Base-by-base conservation (phyloP, 2,797 vertebrate species). In the Fistularia commersonii region DNA sequence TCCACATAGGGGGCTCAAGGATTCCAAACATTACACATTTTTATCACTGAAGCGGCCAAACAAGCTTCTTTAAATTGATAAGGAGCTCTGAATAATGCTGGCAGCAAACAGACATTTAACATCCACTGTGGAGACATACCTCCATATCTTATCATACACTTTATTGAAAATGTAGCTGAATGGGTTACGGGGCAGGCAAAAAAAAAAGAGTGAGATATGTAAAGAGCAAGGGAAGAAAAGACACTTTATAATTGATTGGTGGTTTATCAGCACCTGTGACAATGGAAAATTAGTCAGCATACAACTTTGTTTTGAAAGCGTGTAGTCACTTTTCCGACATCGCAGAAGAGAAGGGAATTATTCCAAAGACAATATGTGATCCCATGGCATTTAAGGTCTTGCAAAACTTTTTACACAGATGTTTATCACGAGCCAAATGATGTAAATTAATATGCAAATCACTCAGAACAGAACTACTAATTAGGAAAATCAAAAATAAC, bases 21-120 rank as follows among this genome's bases (percentile, higher is more conserved):
- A 74, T 60, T 74, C 48, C 46, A 56, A 56, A 74, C 68, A 55
- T 74, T 64, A 49, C 32, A 10, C 46, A 38, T 40, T 62, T 69
- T 76, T 58, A 80, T 75, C 74, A 32, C 23, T 31, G 49, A 65
- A 72, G 45, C 58, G 69, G 69, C 53, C 49, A 57, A 76, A 69
- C 78, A 74, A 78, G 73, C 69, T 74, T 68, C 64, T 83, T 77
- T 64, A 34, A 57, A 57, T 45, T 23, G 74, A 74, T 77, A 83
- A 88, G 86, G 80, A 83, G 83, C 77, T 81, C 75, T 79, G 74
- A 64, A 57, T 74, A 62, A 56, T 5, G 53, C 72, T 57, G 49
- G 63, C 54, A 74, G 80, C 64, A 2, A 40, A 50, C 54, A 45
- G 12, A 52, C 63, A 59, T 65, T 49, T 46, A 56, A 59, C 54